Evolutionary conservation across 2,113 vertebrate species (phyloP).

Genomic region (Chitala chitala): DNA sequence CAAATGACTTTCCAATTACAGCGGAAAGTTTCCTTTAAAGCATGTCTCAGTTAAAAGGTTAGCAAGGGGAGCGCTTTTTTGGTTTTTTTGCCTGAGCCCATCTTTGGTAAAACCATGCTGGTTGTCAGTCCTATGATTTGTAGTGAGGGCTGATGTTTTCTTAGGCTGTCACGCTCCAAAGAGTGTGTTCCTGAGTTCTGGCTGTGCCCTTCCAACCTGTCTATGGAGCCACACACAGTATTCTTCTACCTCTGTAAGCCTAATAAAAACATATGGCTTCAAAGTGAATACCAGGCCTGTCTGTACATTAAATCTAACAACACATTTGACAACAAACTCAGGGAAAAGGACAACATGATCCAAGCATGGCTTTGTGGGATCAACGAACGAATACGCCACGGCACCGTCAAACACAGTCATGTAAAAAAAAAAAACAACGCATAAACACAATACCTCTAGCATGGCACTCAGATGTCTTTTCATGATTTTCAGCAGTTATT

Average conservation of each 20-base stretch:
- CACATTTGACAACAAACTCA: not conserved
- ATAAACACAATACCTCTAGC: no score
- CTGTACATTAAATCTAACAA: not conserved
- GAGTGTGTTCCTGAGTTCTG: not conserved
- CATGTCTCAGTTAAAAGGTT: not conserved
- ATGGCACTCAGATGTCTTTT: no score
- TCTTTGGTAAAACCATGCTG: not conserved
- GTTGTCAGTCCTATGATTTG: not conserved
- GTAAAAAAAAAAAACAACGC: not conserved
- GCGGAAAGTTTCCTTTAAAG: not conserved
- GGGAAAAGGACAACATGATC: not conserved
- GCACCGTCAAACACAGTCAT: not conserved
- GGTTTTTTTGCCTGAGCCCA: not conserved
- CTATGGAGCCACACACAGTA: not conserved
- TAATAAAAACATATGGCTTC: not conserved
- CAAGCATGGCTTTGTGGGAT: not conserved
- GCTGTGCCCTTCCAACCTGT: not conserved
- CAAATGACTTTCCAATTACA: not conserved
- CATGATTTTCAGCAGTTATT: no score
- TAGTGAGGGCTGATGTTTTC: constrained; percentile 6
- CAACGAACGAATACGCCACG: not conserved
- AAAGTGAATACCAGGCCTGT: not conserved
- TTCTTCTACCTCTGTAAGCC: not conserved
- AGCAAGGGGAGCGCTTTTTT: not conserved
- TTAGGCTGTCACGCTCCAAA: not conserved